These are phyloP conservation scores for Prostheceraeus crozeri DNA, from an alignment of 2,888 invertebrate genomes.

Conservation along the genomic window DNA sequence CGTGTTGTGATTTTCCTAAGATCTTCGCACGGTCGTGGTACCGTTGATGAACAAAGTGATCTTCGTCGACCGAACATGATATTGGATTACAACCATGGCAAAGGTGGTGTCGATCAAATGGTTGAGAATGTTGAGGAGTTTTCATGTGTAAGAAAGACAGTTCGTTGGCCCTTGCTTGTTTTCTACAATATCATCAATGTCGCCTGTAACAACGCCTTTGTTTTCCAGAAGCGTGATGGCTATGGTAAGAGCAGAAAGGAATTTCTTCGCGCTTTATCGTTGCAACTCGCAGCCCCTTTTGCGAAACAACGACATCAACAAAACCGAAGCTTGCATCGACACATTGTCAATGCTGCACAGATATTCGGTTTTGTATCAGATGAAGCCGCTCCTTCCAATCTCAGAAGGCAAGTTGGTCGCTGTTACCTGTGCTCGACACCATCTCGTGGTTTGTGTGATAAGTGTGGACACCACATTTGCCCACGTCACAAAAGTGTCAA, in stretches of 20 bases:
- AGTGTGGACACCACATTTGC: no score
- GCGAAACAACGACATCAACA: constrained; percentile 14
- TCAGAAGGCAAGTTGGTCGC: no score
- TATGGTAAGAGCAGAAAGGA: background rate
- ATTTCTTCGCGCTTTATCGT: background rate
- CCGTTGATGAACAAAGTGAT: no score
- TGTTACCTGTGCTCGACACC: no score
- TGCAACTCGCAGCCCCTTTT: background rate
- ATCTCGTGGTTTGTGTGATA: no score
- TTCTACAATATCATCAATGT: constrained; percentile 19
- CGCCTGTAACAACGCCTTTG: constrained; percentile 5
- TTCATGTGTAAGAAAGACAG: constrained; percentile 1
- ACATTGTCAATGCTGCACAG: background rate
- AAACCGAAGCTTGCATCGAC: background rate
- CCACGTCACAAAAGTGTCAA: no score
- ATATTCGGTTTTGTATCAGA: constrained; percentile 1
- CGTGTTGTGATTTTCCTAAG: no score
- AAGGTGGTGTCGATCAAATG: no score
- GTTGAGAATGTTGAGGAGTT: constrained; percentile 4
- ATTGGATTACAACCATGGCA: no score
- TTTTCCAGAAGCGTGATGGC: constrained; percentile 7
- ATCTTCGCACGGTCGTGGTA: no score
- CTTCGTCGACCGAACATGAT: no score
- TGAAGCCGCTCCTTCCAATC: no score
- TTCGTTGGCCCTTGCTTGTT: background rate